A percentile compares a stretch with the other conserved stretches of the same genome.
Conservation (phyloP, 1,140 invertebrate species). For the Grapholita molesta region DNA sequence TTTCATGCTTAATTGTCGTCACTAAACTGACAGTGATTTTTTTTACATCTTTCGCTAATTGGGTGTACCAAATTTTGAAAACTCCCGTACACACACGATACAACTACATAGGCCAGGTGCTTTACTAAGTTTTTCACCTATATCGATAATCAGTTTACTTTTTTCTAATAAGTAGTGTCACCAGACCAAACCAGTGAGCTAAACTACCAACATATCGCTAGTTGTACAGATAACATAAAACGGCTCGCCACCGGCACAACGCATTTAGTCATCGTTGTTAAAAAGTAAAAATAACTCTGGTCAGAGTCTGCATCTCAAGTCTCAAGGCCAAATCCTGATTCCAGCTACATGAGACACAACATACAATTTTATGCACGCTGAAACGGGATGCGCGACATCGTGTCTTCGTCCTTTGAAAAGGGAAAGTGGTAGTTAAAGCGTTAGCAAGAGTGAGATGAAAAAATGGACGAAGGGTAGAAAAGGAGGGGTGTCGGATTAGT, state of each 20-base stretch:
- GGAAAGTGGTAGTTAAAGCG: conserved; percentile 70
- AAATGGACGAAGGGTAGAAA: conserved; percentile 63
- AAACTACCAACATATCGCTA: conserved; percentile 1
- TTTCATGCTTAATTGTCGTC: too few relatives aligned
- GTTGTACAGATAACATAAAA: background rate
- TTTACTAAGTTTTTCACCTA: too few relatives aligned
- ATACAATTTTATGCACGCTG: conserved; percentile 19
- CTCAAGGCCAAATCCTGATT: conserved; percentile 74
- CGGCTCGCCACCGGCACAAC: conserved; percentile 11
- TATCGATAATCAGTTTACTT: background rate
- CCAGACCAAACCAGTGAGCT: background rate
- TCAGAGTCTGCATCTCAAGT: conserved; percentile 65
- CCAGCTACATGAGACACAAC: conserved; percentile 39
- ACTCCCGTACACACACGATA: too few relatives aligned
- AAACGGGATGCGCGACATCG: conserved; percentile 36
- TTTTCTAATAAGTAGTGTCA: background rate
- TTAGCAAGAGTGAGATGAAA: conserved; percentile 75
- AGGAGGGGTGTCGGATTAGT: conserved; percentile 33
- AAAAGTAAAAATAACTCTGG: conserved; percentile 75
- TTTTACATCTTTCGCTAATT: too few relatives aligned
- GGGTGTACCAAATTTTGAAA: too few relatives aligned
- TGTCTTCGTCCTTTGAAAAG: conserved; percentile 77
- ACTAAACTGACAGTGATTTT: too few relatives aligned
- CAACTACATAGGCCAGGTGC: too few relatives aligned
- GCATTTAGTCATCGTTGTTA: conserved; percentile 29